Base-by-base conservation (phyloP, 2,797 vertebrate genomes). In the Echeneis naucrates region DNA sequence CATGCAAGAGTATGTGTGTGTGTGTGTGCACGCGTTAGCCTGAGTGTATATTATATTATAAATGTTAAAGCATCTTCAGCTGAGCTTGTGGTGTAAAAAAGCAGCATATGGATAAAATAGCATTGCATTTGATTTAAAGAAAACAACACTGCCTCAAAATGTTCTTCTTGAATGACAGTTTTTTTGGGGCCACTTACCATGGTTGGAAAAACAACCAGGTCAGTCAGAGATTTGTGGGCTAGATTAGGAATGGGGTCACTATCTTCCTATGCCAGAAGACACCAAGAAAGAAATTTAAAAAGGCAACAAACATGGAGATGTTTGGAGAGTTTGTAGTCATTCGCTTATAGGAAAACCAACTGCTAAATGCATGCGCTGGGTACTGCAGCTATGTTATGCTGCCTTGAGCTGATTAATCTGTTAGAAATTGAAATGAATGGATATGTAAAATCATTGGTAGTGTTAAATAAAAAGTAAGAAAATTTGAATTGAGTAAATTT, bases 1-100 rank as follows among this genome's bases (percentile, higher is more conserved):
- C 13, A 56, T 76, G 35, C 13, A 67, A 51, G 44, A 50, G 53
- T 65, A 32, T 11, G 8, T 68, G 47, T 71, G 21, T 11, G 8
- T 68, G 47, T 71, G 21, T 65, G 12, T 23, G 24, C 14, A 37
- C 24, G 27, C 11, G 4, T 64, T 51, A 14, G 47, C 3, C 37
- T 58, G 14, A 52, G 19, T 33, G 50, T 47, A 23, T 53, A 45
- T 56, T 56, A 33, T 8, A 21, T 47, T 48, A 48, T 21, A n/a
- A n/a, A n/a, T n/a, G n/a, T n/a, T n/a, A n/a, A n/a, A n/a, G n/a
- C n/a, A n/a, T n/a, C n/a, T n/a, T n/a, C n/a, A n/a, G n/a, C n/a
- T n/a, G n/a, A 60, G 58, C 0, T 35, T 21, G 2, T 55, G 53
- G 16, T 23, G 19, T 5, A 66, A 26, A 44, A 14, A 37, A 33